Evolutionary conservation across 2,113 vertebrate species (phyloP).

Genomic region (Sminthopsis crassicaudata): DNA sequence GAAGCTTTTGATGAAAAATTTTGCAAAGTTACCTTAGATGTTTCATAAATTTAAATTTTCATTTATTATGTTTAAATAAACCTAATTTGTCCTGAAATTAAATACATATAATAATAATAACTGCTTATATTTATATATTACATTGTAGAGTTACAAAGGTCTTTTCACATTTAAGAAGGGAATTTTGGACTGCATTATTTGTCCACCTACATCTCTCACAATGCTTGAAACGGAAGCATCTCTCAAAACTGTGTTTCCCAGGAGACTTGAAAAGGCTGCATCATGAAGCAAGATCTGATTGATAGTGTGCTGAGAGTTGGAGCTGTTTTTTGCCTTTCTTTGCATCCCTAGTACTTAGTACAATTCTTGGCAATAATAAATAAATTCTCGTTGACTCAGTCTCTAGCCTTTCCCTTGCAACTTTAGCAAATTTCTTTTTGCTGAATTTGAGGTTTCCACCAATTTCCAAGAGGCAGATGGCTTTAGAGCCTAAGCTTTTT

Average conservation of each 20-base stretch:
- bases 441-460: background rate
- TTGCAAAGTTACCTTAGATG: constrained; percentile 43
- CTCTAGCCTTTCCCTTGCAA: background rate
- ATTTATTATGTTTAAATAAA: constrained; percentile 28
- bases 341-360: background rate
- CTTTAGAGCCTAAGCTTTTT: background rate
- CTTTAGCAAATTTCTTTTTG: background rate
- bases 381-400: background rate
- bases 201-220: background rate
- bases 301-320: background rate
- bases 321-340: background rate
- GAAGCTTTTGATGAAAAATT: constrained; percentile 2
- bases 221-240: background rate
- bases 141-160: background rate
- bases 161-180: background rate
- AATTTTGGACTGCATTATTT: background rate
- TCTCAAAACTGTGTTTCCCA: background rate
- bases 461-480: background rate
- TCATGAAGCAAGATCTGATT: background rate
- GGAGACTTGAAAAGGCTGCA: background rate
- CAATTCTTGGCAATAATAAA: background rate
- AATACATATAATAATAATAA: background rate
- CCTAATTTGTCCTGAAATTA: background rate
- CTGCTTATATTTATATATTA: background rate
- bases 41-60: constrained; percentile 23